Base-by-base conservation (phyloP, 2,113 vertebrate species). In the Protomyctophum bolini region DNA sequence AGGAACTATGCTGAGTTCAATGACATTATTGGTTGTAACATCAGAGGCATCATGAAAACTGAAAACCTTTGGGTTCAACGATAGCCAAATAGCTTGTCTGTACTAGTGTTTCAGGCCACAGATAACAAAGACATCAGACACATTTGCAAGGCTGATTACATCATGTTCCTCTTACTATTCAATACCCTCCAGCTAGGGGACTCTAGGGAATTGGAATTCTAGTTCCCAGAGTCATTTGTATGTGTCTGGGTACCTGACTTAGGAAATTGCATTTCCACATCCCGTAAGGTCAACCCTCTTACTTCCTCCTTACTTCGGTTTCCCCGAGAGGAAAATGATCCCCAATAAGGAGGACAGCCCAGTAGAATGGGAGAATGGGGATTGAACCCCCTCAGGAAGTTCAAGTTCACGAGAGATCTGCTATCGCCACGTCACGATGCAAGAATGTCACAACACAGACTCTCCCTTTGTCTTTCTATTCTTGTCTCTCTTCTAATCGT, bases 131-230 rank as follows among this genome's bases (percentile, higher is more conserved):
- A 83, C 14, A 90, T 87, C 85, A 89, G 77, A 84, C 79, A 88
- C 81, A 89, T 90, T 89, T 87, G 82, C 84, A 87, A 89, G 87
- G 87, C 80, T 88, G 81, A 84, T 89, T 89, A 89, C 89, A 83
- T 89, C 87, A 90, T 87, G 82, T 87, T 86, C 83, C 71, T 84
- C 83, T 89, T 80, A 87, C 87, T 87, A 87, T 86, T 86, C 76
- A 84, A 85, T 86, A 89, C 78, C 84, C 85, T 87, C 76, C 70
- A 88, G 88, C 83, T 6, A 85, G 47, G 61, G 67, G 81, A 91
- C 80, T 87, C 82, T 73, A 81, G 86, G 86, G 88, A 79, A 86
- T 82, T 86, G 76, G 75, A 84, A 86, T 87, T 88, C 79, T 78
- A 85, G 78, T 74, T 87, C 83, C 73, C 66, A 71, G 64, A 62